Conservation (phyloP, 2,797 vertebrate genomes). For the Malacoraja senta region DNA sequence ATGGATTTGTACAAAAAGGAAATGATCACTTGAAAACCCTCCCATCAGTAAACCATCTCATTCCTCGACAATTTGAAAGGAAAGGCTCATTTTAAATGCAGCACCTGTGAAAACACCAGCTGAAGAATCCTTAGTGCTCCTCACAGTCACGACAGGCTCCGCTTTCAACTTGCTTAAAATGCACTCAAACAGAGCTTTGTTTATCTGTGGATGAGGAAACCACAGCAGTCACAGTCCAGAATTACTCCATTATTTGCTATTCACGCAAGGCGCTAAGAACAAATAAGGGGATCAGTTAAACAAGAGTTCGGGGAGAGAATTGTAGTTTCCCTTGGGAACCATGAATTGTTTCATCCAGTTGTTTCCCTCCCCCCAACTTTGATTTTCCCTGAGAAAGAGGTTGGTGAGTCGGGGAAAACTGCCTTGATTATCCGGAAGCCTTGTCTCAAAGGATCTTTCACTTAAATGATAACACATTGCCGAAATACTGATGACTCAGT, state of each 20-base stretch:
- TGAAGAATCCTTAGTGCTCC: conserved; percentile 41
- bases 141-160: conserved; percentile 39
- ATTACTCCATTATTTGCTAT: conserved; percentile 47
- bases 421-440: conserved; percentile 45
- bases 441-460: conserved; percentile 43
- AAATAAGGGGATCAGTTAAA: conserved; percentile 40
- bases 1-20: conserved; percentile 36
- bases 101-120: conserved; percentile 45
- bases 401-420: conserved; percentile 42
- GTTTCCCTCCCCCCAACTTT: conserved; percentile 39
- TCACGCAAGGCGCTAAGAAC: conserved; percentile 42
- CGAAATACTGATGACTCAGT: conserved; percentile 37
- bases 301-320: conserved; percentile 38
- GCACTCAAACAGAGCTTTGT: conserved; percentile 40
- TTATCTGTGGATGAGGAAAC: conserved; percentile 40
- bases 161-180: conserved; percentile 44
- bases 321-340: conserved; percentile 42
- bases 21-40: conserved; percentile 39
- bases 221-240: conserved; percentile 44
- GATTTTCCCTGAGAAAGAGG: conserved; percentile 33
- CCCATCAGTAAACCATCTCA: conserved; percentile 32
- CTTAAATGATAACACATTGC: conserved; percentile 37
- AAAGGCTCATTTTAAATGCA: conserved; percentile 41
- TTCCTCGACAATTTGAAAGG: conserved; percentile 29
- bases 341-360: conserved; percentile 38